These are phyloP conservation scores for Tachyglossus aculeatus DNA, from an alignment of 2,797 vertebrate species.

Conservation along the genomic window DNA sequence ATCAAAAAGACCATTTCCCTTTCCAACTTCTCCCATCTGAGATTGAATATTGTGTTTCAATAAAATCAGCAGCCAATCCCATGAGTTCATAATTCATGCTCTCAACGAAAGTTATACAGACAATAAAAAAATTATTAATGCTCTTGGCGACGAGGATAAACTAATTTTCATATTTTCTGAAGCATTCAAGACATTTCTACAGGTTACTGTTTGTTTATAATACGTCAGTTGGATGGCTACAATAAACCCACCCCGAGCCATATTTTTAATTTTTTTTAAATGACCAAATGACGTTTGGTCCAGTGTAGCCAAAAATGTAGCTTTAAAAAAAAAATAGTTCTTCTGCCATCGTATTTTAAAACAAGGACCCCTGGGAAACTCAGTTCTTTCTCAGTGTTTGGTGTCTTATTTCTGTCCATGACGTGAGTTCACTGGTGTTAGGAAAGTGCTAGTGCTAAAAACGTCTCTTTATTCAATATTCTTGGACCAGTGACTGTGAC, in stretches of 20 bases:
- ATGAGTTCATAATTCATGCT: slow-evolving; percentile 35
- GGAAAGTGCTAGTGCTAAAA: not conserved
- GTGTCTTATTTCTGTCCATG: not conserved
- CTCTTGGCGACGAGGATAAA: slow-evolving; percentile 7
- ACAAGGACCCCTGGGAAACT: not conserved
- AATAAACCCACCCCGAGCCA: not conserved
- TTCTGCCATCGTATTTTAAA: not conserved
- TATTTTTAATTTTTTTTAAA: not conserved
- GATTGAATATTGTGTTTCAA: slow-evolving; percentile 36
- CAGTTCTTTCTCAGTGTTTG: not conserved
- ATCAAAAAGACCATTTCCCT: slow-evolving; percentile 25
- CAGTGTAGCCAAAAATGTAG: not conserved
- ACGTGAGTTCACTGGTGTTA: not conserved
- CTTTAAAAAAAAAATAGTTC: not conserved
- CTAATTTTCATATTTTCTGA: slow-evolving; percentile 1
- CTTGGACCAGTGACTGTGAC: too few relatives aligned
- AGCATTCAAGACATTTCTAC: not conserved
- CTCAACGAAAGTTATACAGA: not conserved
- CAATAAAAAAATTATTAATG: slow-evolving; percentile 9
- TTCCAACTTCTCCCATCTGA: not conserved
- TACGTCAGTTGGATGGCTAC: not conserved
- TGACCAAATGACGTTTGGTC: not conserved
- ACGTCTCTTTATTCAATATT: too few relatives aligned
- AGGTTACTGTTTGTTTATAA: not conserved
- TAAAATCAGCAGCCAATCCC: slow-evolving; percentile 27